Evolutionary conservation across 2,888 invertebrate species (phyloP).

Genomic region (Drosophila neotestacea): DNA sequence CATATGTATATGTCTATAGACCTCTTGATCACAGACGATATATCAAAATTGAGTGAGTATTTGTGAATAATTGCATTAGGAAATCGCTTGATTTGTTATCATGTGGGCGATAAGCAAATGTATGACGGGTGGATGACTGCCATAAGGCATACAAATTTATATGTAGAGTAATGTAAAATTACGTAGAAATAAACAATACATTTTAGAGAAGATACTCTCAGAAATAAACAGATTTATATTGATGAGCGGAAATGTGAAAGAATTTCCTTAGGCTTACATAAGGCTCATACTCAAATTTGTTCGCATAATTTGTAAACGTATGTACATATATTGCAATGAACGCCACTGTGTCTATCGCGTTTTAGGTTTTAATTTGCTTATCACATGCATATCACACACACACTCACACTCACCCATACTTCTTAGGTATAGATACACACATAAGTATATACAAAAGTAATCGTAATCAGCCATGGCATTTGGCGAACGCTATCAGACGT

Average conservation of each 20-base stretch:
- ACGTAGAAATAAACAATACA: neutral
- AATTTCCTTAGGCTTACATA: slow-evolving; percentile 25
- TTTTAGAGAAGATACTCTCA: neutral
- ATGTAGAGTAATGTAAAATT: neutral
- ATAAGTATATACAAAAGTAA: slow-evolving; percentile 29
- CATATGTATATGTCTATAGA: neutral
- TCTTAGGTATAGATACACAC: neutral
- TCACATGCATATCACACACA: slow-evolving; percentile 40
- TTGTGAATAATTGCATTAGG: slow-evolving; percentile 30
- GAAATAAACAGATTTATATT: neutral
- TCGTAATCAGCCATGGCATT: slow-evolving; percentile 53
- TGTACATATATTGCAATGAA: slow-evolving; percentile 21
- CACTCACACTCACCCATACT: neutral
- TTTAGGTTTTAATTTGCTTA: slow-evolving; percentile 76
- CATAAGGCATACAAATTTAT: neutral
- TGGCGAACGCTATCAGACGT: slow-evolving; percentile 61
- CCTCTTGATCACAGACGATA: neutral
- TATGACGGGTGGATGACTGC: slow-evolving; percentile 38
- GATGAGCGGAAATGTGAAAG: neutral
- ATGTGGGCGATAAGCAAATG: slow-evolving; percentile 60
- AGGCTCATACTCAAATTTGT: slow-evolving; percentile 2
- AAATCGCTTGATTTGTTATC: slow-evolving; percentile 63
- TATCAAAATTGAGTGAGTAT: slow-evolving; percentile 6
- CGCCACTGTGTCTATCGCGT: slow-evolving; percentile 72
- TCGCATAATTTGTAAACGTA: slow-evolving; percentile 5